Conservation (phyloP, 2,797 vertebrate genomes). For the Agapornis canus region DNA sequence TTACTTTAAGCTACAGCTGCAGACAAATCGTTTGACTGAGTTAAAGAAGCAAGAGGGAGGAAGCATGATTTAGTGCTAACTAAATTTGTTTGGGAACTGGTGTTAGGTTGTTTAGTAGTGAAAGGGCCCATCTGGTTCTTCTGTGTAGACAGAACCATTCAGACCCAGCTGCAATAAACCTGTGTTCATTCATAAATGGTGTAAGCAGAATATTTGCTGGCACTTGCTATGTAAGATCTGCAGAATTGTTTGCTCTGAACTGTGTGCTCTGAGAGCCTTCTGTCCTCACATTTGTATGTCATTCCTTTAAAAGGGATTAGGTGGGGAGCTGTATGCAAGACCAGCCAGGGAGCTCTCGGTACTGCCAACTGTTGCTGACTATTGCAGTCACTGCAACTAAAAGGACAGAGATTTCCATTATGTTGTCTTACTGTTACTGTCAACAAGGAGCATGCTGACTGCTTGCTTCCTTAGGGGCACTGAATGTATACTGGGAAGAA, state of each 20-base stretch:
- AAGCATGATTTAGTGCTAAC: neutral
- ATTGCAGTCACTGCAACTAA: neutral
- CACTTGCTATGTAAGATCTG: neutral
- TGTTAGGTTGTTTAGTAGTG: neutral
- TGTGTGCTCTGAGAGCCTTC: neutral
- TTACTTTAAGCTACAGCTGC: neutral
- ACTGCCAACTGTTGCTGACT: neutral
- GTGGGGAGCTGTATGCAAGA: neutral
- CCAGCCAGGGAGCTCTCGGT: neutral
- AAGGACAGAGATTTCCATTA: neutral
- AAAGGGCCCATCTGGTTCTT: neutral
- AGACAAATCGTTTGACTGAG: neutral
- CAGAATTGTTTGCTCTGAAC: neutral
- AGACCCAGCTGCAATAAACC: neutral
- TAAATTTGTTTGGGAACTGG: neutral
- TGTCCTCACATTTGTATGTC: neutral
- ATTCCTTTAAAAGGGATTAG: neutral
- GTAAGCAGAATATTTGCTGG: neutral
- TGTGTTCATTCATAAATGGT: neutral
- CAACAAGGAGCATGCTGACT: neutral
- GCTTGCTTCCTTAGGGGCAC: neutral
- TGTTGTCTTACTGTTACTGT: neutral
- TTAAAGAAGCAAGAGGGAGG: neutral
- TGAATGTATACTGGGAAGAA: neutral
- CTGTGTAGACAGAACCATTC: neutral